Evolutionary conservation across 2,113 vertebrate genomes (phyloP).

Genomic region (Laterallus jamaicensis): DNA sequence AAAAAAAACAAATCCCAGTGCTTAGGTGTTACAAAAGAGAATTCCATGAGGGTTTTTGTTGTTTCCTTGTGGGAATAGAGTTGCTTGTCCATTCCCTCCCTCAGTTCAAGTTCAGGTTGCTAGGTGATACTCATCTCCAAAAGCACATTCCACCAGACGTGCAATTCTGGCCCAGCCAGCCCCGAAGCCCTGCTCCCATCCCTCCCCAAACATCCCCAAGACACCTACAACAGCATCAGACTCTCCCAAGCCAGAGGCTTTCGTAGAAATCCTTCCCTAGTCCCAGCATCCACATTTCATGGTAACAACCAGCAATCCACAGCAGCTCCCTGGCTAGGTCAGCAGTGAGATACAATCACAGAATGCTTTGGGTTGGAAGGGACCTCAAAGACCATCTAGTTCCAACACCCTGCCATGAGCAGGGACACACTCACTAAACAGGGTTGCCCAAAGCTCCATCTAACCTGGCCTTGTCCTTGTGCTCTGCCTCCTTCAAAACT

Average conservation of each 20-base stretch:
- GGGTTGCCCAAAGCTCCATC: no score
- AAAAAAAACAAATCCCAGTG: not conserved
- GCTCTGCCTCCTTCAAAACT: not conserved
- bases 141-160: not conserved
- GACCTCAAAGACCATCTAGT: no score
- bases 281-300: not conserved
- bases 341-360: not conserved
- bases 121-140: not conserved
- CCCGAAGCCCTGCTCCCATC: not conserved
- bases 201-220: not conserved
- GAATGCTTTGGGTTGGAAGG: no score
- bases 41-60: not conserved
- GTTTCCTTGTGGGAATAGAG: not conserved
- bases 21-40: not conserved
- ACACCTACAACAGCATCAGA: not conserved
- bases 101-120: not conserved
- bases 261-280: not conserved
- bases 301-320: accelerated
- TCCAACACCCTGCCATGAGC: no score
- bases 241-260: not conserved
- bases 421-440: no score
- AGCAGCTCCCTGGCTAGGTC: not conserved
- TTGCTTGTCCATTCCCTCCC: not conserved
- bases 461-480: not conserved
- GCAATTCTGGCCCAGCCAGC: not conserved